Base-by-base conservation (phyloP, 2,113 vertebrate genomes). In the Paraplagusia blochii region DNA sequence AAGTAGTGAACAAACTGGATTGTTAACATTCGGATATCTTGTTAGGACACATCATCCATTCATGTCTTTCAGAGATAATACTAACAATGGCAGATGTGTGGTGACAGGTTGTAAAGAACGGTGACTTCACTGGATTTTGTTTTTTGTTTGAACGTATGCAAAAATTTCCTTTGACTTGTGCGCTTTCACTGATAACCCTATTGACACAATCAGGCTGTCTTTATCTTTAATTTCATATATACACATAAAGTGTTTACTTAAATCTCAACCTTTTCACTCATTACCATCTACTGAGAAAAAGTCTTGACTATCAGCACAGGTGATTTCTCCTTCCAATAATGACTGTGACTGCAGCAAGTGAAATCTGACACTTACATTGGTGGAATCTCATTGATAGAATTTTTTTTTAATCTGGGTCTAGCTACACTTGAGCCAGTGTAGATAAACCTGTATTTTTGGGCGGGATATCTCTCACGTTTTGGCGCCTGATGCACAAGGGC, bases 11-110 rank as follows among this genome's bases (percentile, higher is more conserved):
- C 63, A 45, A 76, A 74, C 71, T n/a, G 56, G 65, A 19, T 46
- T 50, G 62, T 68, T 47, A 58, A 58, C 56, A 63, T 63, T 69
- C 33, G 52, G 39, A 16, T 58, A 34, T 51, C 79, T 8, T 74
- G 84, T 79, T 0, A 1, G 33, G 49, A 33, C 85, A 14, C 8
- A 79, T 67, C 62, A 36, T 35, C 11, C 7, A 2, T 3, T 17
- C 10, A 10, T 7, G 33, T 0, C 29, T 19, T 9, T n/a, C 39
- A 48, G 10, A 48, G 17, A 13, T 50, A 34, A 8, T 49, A 14
- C 17, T 36, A 9, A 50, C 1, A 35, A 8, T 5, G 9, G 38
- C 4, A 13, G 11, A 13, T 8, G 18, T 13, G 18, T 57, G 38
- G 1, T 40, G 14, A 53, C 5, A 44, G 8, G 22, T 29, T 29